Evolutionary conservation across 2,888 invertebrate genomes (phyloP), one percentile per base, ranked within the genome.

Genomic region (Theretra japonica): DNA sequence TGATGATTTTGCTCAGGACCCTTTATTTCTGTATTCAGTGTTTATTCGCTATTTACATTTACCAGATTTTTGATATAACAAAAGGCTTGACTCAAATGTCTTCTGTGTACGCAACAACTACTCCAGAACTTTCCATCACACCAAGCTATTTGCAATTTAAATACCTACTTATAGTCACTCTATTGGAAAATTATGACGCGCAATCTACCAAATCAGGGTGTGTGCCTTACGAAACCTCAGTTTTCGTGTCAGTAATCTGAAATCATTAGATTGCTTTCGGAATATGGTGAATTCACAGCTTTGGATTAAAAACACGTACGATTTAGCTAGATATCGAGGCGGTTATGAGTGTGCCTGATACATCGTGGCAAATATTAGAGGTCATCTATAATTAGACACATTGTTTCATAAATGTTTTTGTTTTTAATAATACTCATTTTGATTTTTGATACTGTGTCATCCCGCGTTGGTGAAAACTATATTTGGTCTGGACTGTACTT

Each of bases 181-280:
- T 8, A 62, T n/a, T 41, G 8, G 62, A 41, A 41, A 65, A 11
- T 17, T 65, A 21, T 65, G 23, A 41, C 41, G 11, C 21, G 62
- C 41, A 65, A 65, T 41, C 62, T 62, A n/a, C 58, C 33, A 41
- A 65, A 65, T 65, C 62, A 65, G 41, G 41, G 41, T 65, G 62
- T 41, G 88, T 87, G 86, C 86, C 84, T 82, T 85, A 86, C 88
- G 83, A 86, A 88, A 82, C 85, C 79, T 82, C 79, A 69, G 74
- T 69, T 57, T 74, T 72, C 77, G 74, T 72, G 80, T 75, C 76
- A 73, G 80, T 80, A 79, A 86, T 86, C 83, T 83, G 75, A 83
- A 83, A 86, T 88, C 86, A 90, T 90, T 89, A 88, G 83, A 80
- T 78, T 78, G 76, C 77, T 72, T 75, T 53, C 5, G 53, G 17